Percentiles rank a stretch among this genome's conserved stretches.
These are phyloP conservation scores for Epizoanthus fatuus DNA, from an alignment of 92 coral and sea anemone species.

Conservation along the genomic window DNA sequence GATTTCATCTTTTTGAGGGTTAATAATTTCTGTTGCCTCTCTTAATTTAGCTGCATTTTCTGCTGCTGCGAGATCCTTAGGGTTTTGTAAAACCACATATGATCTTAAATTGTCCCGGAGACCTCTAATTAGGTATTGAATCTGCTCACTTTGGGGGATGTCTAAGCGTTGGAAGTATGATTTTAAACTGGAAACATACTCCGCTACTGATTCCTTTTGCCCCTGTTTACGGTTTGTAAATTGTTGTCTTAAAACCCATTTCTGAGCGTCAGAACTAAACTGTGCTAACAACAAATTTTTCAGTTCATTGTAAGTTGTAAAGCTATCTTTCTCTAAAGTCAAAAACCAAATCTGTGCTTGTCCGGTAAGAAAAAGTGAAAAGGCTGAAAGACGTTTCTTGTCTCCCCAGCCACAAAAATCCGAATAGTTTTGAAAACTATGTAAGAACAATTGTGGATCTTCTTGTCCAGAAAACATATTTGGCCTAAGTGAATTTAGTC, in stretches of 20 bases:
- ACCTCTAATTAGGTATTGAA: not conserved
- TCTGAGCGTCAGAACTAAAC: not conserved
- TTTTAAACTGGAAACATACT: not conserved
- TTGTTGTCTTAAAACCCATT: not conserved
- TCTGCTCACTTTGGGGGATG: not conserved
- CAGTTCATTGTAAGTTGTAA: not conserved
- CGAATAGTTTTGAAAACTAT: not conserved
- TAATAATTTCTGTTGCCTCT: not conserved
- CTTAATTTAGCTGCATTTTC: not conserved
- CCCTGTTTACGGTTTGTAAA: not conserved
- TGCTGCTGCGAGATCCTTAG: not conserved
- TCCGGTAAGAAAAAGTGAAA: constrained; percentile 3
- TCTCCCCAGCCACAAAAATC: not conserved
- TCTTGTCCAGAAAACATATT: not conserved
- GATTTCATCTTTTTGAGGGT: no score
- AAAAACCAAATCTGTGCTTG: constrained; percentile 11
- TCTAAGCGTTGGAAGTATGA: not conserved
- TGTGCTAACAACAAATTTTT: not conserved
- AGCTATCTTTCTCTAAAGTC: not conserved
- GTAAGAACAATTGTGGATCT: not conserved
- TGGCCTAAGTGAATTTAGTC: not conserved
- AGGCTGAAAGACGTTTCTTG: not conserved
- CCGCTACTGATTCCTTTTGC: not conserved
- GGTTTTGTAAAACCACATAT: not conserved
- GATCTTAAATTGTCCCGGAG: not conserved